These are phyloP conservation scores for Pterocles burchelli DNA, from an alignment of 2,113 vertebrate species.

Conservation along the genomic window DNA sequence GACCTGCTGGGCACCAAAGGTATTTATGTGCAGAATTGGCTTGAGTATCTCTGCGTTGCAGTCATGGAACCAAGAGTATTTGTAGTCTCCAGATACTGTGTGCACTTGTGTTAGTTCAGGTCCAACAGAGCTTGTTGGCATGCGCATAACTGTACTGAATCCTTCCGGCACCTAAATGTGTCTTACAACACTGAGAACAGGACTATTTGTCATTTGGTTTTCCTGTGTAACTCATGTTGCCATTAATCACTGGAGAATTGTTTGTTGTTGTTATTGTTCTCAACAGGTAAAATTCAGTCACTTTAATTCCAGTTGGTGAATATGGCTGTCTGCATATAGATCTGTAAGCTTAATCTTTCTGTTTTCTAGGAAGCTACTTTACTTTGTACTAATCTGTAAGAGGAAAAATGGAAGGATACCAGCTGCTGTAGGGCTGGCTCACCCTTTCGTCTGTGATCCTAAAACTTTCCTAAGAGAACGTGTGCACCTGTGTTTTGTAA, in stretches of 20 bases:
- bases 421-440: background rate
- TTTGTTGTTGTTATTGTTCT: background rate
- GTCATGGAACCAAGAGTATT: background rate
- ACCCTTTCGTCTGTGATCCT: background rate
- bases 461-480: background rate
- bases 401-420: background rate
- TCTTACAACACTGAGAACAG: background rate
- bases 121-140: background rate
- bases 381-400: background rate
- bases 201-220: background rate
- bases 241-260: background rate
- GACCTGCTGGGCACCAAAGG: background rate
- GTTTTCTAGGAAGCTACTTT: background rate
- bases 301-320: background rate
- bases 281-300: background rate
- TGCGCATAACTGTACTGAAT: background rate
- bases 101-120: background rate
- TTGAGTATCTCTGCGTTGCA: background rate
- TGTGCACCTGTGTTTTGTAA: background rate
- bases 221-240: background rate
- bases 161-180: background rate
- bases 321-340: background rate
- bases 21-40: background rate
- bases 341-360: background rate
- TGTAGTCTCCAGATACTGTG: background rate